Evolutionary conservation across 37 sponge, comb jelly and placozoan species (phyloP), one percentile per base, ranked within the genome.

Genomic region (Theonella swinhoei): DNA sequence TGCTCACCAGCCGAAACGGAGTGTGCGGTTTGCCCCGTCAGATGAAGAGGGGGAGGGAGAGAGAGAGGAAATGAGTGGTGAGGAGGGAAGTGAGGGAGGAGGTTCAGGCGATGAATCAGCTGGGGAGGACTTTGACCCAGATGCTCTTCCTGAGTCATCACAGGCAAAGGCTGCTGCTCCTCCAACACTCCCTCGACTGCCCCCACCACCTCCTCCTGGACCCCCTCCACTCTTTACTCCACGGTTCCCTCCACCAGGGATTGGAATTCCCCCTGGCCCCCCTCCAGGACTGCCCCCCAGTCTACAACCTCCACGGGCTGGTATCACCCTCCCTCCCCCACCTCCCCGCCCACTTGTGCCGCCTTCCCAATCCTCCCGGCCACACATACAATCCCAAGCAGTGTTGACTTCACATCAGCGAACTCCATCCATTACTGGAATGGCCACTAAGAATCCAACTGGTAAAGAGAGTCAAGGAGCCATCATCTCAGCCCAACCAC

Each of bases 401-500:
- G 82, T 90, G 7, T 23, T 85, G 1, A 85, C 71, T 61, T 75
- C 80, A 0, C 86, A 37, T 58, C 88, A 62, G 17, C 25, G 70
- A 32, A 42, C 40, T 30, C 65, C 61, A 54, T 80, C 80, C 24
- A 25, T 60, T 81, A 39, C 38, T 25, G 54, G 54, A 14, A 7
- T 14, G 11, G 54, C 11, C 11, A 3, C 11, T 14, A 42, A 29
- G 28, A 26, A 20, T 26, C 19, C 60, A 58, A 58, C 3, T 63
- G 34, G 34, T 4, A 68, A 28, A 20, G 30, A 20, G 19, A 4
- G 69, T 1, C 30, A 26, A 23, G 42, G 66, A 78, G 83, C 85
- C 22, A 80, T 80, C 67, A 93, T 96, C 24, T 93, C 94, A 19
- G 97, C 97, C n/a, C 88, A 91, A 42, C 97, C 97, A 4, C 92